Conservation (phyloP, 2,797 vertebrate genomes). For the Poeciliopsis gracilis region DNA sequence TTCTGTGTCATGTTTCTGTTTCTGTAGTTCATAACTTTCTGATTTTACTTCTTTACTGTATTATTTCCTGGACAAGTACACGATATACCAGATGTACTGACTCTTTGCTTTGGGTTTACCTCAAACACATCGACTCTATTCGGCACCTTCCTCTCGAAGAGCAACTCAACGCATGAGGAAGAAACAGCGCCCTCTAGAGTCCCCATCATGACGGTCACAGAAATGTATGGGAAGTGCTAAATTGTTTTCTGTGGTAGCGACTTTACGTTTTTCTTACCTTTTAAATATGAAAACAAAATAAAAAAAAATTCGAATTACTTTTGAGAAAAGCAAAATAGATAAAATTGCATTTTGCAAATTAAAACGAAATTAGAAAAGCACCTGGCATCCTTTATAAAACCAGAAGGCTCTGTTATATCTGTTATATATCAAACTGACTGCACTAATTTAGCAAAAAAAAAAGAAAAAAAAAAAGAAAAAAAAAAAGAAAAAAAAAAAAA, state of each 20-base stretch:
- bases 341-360: not conserved
- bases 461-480: not conserved
- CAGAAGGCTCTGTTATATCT: not conserved
- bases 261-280: not conserved
- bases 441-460: not conserved
- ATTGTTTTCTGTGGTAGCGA: not conserved
- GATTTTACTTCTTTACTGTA: not conserved
- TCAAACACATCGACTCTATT: not conserved
- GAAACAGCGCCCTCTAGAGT: not conserved
- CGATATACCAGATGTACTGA: not conserved
- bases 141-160: not conserved
- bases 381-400: not conserved
- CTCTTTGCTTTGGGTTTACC: not conserved
- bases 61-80: not conserved
- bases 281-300: not conserved
- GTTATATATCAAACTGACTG: not conserved
- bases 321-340: not conserved
- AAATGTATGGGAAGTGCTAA: not conserved
- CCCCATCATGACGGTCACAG: not conserved
- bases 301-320: not conserved
- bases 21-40: not conserved
- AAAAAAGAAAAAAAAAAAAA: no score
- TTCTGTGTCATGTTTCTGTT: not conserved
- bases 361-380: not conserved
- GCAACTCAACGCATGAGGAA: not conserved